Evolutionary conservation across 2,113 vertebrate genomes (phyloP).

Genomic region (Gulo gulo): DNA sequence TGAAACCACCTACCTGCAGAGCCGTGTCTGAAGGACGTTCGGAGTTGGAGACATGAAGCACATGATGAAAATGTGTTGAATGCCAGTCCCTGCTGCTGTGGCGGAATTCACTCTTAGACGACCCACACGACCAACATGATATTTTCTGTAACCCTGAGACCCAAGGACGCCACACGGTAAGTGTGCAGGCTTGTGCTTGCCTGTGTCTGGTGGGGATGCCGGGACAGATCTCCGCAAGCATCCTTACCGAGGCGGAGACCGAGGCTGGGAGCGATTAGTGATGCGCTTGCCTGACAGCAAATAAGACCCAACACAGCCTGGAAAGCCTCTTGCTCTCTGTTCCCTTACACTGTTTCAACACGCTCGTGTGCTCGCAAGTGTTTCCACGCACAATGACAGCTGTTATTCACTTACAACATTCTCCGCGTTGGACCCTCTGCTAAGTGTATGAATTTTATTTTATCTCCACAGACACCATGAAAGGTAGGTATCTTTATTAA

Average conservation of each 20-base stretch:
- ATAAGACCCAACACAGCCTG: rapidly evolving
- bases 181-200: rapidly evolving
- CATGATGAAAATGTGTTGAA: not conserved
- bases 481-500: rapidly evolving
- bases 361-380: rapidly evolving
- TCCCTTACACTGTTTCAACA: rapidly evolving
- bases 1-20: not conserved
- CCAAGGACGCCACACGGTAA: rapidly evolving
- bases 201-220: not conserved
- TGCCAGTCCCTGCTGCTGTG: rapidly evolving
- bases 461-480: not conserved
- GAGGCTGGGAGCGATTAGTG: not conserved
- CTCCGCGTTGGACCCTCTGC: rapidly evolving
- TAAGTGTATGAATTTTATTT: not conserved
- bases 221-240: rapidly evolving
- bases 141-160: rapidly evolving
- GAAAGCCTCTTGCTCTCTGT: not conserved
- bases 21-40: not conserved
- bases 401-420: rapidly evolving
- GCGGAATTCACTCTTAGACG: rapidly evolving
- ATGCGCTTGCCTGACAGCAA: rapidly evolving
- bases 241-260: not conserved
- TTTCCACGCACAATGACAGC: rapidly evolving
- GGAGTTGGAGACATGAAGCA: not conserved
- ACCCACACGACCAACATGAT: rapidly evolving